Percentiles rank a stretch among this genome's conserved stretches.
Evolutionary conservation across 2,113 vertebrate species (phyloP).

Genomic region (Megaceryle maxima): DNA sequence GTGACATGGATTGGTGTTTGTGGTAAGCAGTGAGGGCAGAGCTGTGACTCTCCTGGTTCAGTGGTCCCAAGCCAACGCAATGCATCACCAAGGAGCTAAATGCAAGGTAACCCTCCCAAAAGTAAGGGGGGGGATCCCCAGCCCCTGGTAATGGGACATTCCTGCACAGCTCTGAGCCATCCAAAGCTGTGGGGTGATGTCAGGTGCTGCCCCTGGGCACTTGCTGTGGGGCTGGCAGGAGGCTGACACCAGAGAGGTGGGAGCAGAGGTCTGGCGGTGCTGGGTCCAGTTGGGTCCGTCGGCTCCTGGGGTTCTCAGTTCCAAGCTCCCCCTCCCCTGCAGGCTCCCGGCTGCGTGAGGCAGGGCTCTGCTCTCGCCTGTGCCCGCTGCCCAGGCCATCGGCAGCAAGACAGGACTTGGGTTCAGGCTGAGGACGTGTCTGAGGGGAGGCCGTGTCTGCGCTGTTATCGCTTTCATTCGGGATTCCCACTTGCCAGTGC

Average conservation of each 20-base stretch:
- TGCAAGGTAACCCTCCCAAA: neutral
- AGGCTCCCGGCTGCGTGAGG: neutral
- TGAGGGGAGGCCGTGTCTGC: neutral
- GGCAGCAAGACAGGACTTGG: neutral
- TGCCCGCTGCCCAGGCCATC: accelerated
- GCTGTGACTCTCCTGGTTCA: neutral
- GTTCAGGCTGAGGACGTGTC: neutral
- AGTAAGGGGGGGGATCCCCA: neutral
- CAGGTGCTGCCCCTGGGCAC: neutral
- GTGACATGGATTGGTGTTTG: neutral
- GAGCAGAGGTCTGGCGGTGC: neutral
- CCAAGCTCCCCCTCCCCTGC: neutral
- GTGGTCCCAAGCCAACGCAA: accelerated
- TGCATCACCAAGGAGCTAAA: neutral
- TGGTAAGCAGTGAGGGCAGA: neutral
- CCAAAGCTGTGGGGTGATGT: accelerated
- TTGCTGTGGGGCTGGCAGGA: neutral
- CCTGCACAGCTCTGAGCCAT: neutral
- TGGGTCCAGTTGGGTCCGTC: neutral
- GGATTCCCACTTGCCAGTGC: neutral
- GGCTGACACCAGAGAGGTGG: neutral
- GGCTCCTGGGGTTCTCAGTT: no score
- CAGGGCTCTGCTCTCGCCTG: neutral
- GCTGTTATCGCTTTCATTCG: neutral
- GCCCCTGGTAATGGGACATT: neutral